Evolutionary conservation across 2,888 invertebrate species (phyloP).

Genomic region (Plagodis dolabraria): DNA sequence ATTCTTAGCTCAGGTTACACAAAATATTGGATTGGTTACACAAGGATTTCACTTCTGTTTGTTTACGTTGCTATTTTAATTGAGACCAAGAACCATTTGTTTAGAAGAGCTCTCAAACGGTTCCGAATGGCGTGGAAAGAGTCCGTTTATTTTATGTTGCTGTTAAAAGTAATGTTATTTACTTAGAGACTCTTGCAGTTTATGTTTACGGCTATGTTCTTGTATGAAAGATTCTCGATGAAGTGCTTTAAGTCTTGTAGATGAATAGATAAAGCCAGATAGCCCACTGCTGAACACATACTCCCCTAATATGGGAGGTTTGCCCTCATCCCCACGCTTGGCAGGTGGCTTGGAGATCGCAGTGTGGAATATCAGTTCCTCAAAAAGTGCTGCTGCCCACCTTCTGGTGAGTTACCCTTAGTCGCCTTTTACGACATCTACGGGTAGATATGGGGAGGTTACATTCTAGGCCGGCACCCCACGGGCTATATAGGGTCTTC

Average conservation of each 20-base stretch:
- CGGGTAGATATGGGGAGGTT: too few relatives aligned
- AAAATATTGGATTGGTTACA: not conserved
- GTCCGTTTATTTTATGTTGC: constrained; percentile 5
- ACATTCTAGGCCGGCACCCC: too few relatives aligned
- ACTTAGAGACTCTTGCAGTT: constrained; percentile 9
- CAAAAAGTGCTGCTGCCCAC: too few relatives aligned
- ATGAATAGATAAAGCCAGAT: too few relatives aligned
- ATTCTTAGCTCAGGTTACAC: not conserved
- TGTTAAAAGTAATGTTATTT: constrained; percentile 26
- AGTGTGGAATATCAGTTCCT: too few relatives aligned
- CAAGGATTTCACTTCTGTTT: not conserved
- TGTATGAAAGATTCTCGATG: constrained; percentile 2
- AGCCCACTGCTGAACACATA: too few relatives aligned
- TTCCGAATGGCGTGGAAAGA: constrained; percentile 4
- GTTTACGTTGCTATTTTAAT: constrained; percentile 1
- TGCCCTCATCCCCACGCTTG: too few relatives aligned
- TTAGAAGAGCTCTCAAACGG: constrained; percentile 1
- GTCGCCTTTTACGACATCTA: too few relatives aligned
- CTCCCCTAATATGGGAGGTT: too few relatives aligned
- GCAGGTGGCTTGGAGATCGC: too few relatives aligned
- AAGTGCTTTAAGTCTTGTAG: not conserved
- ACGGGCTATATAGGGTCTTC: too few relatives aligned
- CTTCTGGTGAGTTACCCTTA: too few relatives aligned
- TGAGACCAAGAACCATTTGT: constrained; percentile 4
- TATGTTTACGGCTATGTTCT: constrained; percentile 13